Conservation (phyloP, 2,888 invertebrate genomes). For the Hyles lineata region DNA sequence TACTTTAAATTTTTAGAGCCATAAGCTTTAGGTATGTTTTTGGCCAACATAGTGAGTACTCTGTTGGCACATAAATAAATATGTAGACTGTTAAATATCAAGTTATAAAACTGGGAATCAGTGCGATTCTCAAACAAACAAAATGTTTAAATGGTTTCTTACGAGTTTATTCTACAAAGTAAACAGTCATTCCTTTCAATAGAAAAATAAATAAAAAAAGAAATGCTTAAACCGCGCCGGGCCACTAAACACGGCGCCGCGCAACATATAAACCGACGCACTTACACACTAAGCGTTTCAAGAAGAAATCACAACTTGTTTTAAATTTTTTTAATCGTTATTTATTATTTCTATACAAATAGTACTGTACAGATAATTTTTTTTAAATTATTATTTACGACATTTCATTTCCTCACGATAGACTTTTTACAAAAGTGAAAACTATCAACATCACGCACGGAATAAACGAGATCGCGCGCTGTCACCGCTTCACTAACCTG, state of each 20-base stretch:
- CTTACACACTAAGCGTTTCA: constrained; percentile 38
- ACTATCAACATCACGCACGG: constrained; percentile 83
- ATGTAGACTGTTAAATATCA: constrained; percentile 18
- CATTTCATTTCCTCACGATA: constrained; percentile 82
- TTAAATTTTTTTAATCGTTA: constrained; percentile 83
- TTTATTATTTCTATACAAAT: constrained; percentile 86
- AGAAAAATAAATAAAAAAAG: constrained; percentile 74
- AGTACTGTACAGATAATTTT: constrained; percentile 85
- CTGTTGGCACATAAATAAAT: constrained; percentile 1
- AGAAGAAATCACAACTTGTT: constrained; percentile 83
- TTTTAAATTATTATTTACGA: constrained; percentile 82
- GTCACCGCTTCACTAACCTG: constrained; percentile 46
- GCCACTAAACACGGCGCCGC: constrained; percentile 55
- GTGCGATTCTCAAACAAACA: constrained; percentile 70
- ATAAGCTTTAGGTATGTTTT: background rate
- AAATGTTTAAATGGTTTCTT: constrained; percentile 73
- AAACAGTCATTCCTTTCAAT: constrained; percentile 79
- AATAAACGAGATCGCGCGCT: constrained; percentile 75
- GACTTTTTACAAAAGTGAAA: constrained; percentile 86
- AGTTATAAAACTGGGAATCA: constrained; percentile 49
- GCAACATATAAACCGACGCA: constrained; percentile 53
- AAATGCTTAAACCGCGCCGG: constrained; percentile 65
- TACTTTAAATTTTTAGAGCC: background rate
- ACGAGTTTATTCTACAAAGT: constrained; percentile 82
- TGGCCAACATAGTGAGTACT: too few species aligned